Percentiles rank a stretch among this genome's conserved stretches.
Evolutionary conservation across 2,797 vertebrate genomes (phyloP).

Genomic region (Sandelia bainsii): DNA sequence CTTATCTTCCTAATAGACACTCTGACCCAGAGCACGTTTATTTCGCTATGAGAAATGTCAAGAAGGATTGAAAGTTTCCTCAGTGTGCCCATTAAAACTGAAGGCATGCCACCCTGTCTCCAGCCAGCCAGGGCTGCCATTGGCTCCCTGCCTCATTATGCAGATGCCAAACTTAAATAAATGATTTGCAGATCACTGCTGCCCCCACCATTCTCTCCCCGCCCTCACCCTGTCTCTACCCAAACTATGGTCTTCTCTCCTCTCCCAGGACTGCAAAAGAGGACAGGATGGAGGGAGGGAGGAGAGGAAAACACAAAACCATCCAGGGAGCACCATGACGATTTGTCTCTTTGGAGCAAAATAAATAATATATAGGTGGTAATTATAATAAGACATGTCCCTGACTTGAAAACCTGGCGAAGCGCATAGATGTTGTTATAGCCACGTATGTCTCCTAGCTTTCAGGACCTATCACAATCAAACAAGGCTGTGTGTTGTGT

Average conservation of each 20-base stretch:
- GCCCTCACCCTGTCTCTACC: constrained; percentile 42
- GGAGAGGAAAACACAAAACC: constrained; percentile 42
- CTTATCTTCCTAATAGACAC: constrained; percentile 99
- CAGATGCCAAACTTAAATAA: constrained; percentile 93
- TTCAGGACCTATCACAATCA: constrained; percentile 85
- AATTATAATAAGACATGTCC: constrained; percentile 81
- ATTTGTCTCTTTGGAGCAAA: constrained; percentile 65
- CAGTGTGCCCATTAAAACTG: constrained; percentile 94
- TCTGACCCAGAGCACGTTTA: constrained; percentile 94
- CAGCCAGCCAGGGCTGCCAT: constrained; percentile 87
- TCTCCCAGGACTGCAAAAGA: constrained; percentile 51
- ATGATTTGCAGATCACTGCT: constrained; percentile 82
- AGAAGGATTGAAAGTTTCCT: constrained; percentile 96
- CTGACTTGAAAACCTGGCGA: constrained; percentile 83
- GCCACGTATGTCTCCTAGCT: constrained; percentile 79
- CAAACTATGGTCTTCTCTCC: constrained; percentile 56
- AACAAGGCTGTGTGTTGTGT: constrained; percentile 64
- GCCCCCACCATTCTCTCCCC: constrained; percentile 51
- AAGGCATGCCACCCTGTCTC: constrained; percentile 97
- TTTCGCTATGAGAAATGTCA: constrained; percentile 99
- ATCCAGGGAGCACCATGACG: constrained; percentile 50
- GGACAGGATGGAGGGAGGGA: constrained; percentile 55
- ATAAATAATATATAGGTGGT: constrained; percentile 75
- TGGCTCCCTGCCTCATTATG: constrained; percentile 93
- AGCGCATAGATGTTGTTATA: constrained; percentile 85